phyloP scores from a whole-genome alignment of 2,797 vertebrate genomes.

The Gymnoscopelus braueri region DNA sequence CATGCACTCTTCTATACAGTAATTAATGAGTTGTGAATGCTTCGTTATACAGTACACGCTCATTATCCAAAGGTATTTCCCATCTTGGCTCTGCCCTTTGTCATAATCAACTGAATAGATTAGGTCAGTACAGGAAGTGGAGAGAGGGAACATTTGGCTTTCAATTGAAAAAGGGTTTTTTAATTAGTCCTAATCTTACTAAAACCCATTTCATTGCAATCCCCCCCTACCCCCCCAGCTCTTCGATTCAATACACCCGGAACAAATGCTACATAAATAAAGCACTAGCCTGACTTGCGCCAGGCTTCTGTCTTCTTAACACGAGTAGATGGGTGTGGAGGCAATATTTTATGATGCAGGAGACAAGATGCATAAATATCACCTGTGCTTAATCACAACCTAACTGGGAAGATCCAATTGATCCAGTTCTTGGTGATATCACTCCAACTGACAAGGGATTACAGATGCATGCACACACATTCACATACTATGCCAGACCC shows the following conservation, averaged over 20 bases:
- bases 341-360: slow-evolving; percentile 73
- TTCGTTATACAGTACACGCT: slow-evolving; percentile 7
- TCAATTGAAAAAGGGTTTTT: slow-evolving; percentile 51
- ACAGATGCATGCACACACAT: slow-evolving; percentile 28
- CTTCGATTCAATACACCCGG: slow-evolving; percentile 42
- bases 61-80: slow-evolving; percentile 19
- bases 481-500: background rate
- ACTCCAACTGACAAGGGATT: slow-evolving; percentile 22
- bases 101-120: slow-evolving; percentile 44
- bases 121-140: slow-evolving; percentile 24
- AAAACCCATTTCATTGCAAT: slow-evolving; percentile 28
- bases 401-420: slow-evolving; percentile 68
- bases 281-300: slow-evolving; percentile 54
- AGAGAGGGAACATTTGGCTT: slow-evolving; percentile 37
- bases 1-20: slow-evolving; percentile 28
- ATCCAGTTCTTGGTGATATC: slow-evolving; percentile 65
- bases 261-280: slow-evolving; percentile 77
- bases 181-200: slow-evolving; percentile 37
- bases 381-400: slow-evolving; percentile 70
- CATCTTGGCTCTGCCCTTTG: slow-evolving; percentile 34
- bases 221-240: slow-evolving; percentile 32
- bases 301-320: slow-evolving; percentile 70
- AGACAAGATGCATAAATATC: slow-evolving; percentile 75
- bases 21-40: slow-evolving; percentile 47
- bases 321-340: slow-evolving; percentile 44